These are phyloP conservation scores for Cotesia vestalis DNA, from an alignment of 1,140 invertebrate species.

Conservation along the genomic window DNA sequence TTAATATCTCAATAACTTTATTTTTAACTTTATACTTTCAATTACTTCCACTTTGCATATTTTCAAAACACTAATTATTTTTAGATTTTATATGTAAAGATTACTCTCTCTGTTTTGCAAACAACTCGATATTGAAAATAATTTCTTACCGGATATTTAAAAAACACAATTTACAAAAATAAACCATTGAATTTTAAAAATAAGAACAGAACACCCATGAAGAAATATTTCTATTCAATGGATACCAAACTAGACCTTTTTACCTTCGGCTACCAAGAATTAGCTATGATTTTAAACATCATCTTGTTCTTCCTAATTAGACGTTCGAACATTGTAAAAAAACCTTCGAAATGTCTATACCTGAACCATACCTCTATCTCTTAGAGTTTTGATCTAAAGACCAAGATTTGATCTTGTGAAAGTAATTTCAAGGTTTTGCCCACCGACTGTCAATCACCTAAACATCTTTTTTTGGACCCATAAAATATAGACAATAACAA, in stretches of 20 bases:
- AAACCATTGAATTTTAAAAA: no score
- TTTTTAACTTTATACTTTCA: not conserved
- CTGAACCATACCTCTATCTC: not conserved
- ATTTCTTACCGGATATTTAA: no score
- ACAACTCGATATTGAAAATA: no score
- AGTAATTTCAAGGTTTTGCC: slow-evolving; percentile 41
- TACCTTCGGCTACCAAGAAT: slow-evolving; percentile 2
- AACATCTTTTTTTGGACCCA: no score
- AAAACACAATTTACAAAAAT: no score
- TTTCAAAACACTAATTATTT: not conserved
- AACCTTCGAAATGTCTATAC: slow-evolving; percentile 43
- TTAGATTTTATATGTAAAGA: no score
- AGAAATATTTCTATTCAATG: not conserved
- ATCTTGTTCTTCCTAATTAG: slow-evolving; percentile 54
- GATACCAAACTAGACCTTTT: slow-evolving; percentile 3
- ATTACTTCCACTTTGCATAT: no score
- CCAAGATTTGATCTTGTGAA: slow-evolving; percentile 1
- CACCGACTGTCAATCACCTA: slow-evolving; percentile 1
- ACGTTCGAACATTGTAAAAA: slow-evolving; percentile 39
- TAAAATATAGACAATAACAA: not conserved
- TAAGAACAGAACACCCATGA: slow-evolving; percentile 11
- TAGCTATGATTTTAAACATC: slow-evolving; percentile 51
- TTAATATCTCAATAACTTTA: not conserved
- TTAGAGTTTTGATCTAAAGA: no score
- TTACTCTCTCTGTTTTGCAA: no score